These are phyloP conservation scores for Erebia ligea DNA, from an alignment of 2,888 invertebrate species.

Conservation along the genomic window DNA sequence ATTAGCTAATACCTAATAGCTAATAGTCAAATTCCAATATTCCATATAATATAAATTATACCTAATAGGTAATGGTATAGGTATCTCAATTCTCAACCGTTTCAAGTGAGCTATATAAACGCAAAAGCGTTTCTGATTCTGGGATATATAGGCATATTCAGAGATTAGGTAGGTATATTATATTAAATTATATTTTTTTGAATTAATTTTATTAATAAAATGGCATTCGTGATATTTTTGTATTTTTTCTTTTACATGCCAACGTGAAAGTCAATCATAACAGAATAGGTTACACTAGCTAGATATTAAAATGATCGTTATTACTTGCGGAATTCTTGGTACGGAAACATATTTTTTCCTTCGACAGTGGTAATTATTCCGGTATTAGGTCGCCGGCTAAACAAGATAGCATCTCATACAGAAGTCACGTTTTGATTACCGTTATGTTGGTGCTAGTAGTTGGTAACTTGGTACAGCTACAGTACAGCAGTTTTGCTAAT, in stretches of 20 bases:
- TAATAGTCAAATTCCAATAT: neutral
- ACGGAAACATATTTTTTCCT: slow-evolving; percentile 32
- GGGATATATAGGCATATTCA: no score
- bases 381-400: slow-evolving; percentile 31
- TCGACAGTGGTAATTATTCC: slow-evolving; percentile 30
- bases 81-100: no score
- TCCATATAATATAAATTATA: no score
- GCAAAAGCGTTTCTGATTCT: neutral
- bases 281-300: slow-evolving; percentile 12
- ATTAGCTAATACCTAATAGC: no score
- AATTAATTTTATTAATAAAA: no score
- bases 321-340: slow-evolving; percentile 11
- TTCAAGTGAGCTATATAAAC: neutral
- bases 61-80: neutral
- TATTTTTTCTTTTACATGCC: no score
- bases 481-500: neutral
- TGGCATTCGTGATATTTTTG: no score
- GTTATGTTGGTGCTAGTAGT: slow-evolving; percentile 43
- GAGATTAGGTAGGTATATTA: no score
- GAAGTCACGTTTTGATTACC: slow-evolving; percentile 47
- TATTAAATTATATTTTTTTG: no score
- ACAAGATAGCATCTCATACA: slow-evolving; percentile 45
- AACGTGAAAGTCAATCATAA: slow-evolving; percentile 10
- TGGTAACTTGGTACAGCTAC: neutral
- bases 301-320: slow-evolving; percentile 1